Conservation (phyloP, 2,113 vertebrate species). For the Podilymbus podiceps region DNA sequence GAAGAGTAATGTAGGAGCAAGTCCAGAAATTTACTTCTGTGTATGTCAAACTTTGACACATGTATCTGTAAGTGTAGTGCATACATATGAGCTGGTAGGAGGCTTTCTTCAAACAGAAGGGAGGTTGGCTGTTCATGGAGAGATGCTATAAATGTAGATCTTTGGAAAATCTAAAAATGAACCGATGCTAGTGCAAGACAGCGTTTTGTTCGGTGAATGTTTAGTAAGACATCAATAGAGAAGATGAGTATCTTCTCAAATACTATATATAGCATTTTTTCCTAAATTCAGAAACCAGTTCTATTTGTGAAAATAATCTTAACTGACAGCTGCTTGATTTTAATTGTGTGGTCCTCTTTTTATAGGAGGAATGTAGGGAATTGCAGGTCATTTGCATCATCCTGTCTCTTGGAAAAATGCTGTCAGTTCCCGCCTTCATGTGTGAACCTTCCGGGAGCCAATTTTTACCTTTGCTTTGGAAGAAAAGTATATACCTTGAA, state of each 20-base stretch:
- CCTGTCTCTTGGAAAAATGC: not conserved
- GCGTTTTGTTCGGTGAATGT: constrained; percentile 27
- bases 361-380: constrained; percentile 24
- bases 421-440: not conserved
- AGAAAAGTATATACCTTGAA: not conserved
- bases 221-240: constrained; percentile 50
- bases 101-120: constrained; percentile 45
- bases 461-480: constrained; percentile 18
- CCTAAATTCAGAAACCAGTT: constrained; percentile 58
- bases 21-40: constrained; percentile 31
- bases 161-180: constrained; percentile 53
- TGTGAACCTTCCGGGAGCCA: constrained; percentile 5
- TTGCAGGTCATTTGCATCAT: constrained; percentile 45
- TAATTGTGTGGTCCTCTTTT: constrained; percentile 45
- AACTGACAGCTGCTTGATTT: constrained; percentile 56
- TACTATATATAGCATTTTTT: constrained; percentile 51
- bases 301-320: constrained; percentile 49
- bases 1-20: constrained; percentile 7
- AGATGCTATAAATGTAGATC: constrained; percentile 45
- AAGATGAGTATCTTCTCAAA: constrained; percentile 59
- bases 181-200: constrained; percentile 53
- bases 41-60: constrained; percentile 4
- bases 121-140: constrained; percentile 30
- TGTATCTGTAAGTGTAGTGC: constrained; percentile 11
- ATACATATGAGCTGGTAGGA: not conserved